Percentiles rank a stretch among this genome's conserved stretches.
phyloP scores from a whole-genome alignment of 1,140 invertebrate species.

The Drosophila nasuta region DNA sequence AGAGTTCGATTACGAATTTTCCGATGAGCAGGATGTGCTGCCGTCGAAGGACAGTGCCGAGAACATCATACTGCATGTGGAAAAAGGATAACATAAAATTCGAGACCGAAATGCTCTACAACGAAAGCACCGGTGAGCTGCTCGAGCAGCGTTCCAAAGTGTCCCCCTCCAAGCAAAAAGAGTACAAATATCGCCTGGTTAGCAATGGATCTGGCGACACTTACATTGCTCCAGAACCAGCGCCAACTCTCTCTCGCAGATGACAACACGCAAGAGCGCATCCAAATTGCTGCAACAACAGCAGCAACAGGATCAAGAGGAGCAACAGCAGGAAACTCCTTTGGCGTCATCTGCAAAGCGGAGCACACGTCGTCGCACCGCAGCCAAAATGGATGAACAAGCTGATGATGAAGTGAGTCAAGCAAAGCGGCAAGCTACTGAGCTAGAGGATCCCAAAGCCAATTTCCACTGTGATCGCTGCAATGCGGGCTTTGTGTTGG shows the following conservation, averaged over 20 bases:
- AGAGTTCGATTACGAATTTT: constrained; percentile 65
- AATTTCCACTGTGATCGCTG: constrained; percentile 74
- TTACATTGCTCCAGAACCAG: constrained; percentile 37
- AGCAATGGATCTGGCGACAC: constrained; percentile 57
- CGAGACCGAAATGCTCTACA: constrained; percentile 56
- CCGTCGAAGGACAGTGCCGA: constrained; percentile 31
- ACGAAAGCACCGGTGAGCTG: constrained; percentile 40
- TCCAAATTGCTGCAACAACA: constrained; percentile 46
- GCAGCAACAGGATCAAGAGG: constrained; percentile 8
- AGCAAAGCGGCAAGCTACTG: constrained; percentile 13
- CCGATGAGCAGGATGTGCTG: constrained; percentile 43
- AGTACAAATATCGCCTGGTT: constrained; percentile 58
- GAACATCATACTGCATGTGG: constrained; percentile 55
- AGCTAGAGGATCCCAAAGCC: constrained; percentile 44
- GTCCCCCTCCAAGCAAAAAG: constrained; percentile 16
- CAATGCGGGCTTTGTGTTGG: constrained; percentile 74
- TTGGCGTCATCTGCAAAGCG: constrained; percentile 30
- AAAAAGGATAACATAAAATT: constrained; percentile 53
- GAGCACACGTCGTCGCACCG: constrained; percentile 35
- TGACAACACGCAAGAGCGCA: constrained; percentile 53
- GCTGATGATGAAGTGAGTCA: neutral
- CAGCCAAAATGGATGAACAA: constrained; percentile 16
- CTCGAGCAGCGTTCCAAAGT: constrained; percentile 10
- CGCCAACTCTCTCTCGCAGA: constrained; percentile 10
- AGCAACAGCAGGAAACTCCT: neutral